Evolutionary conservation across 2,888 invertebrate genomes (phyloP).

Genomic region (Mimas tiliae): DNA sequence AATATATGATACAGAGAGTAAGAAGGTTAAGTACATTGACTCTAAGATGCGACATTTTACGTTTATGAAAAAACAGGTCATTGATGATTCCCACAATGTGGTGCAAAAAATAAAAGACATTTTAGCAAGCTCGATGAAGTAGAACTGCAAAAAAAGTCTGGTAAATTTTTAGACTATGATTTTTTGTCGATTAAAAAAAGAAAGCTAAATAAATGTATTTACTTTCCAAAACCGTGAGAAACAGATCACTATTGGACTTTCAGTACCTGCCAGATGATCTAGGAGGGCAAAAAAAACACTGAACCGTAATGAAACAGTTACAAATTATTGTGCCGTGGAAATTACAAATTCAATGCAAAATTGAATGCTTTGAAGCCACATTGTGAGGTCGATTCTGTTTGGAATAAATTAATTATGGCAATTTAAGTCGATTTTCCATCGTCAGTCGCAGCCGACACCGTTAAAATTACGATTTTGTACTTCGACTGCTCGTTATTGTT

Average conservation of each 20-base stretch:
- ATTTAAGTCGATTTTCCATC: constrained; percentile 74
- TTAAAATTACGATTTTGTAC: constrained; percentile 75
- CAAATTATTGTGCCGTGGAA: constrained; percentile 82
- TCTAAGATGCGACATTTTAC: background rate
- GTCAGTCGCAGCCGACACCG: constrained; percentile 64
- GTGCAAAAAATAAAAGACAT: constrained; percentile 7
- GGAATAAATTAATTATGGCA: constrained; percentile 81
- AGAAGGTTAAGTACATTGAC: background rate
- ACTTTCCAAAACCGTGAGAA: constrained; percentile 78
- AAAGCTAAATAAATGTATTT: constrained; percentile 67
- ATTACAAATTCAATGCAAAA: constrained; percentile 81
- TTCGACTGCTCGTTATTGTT: constrained; percentile 56
- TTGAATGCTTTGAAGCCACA: constrained; percentile 73
- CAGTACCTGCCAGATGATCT: constrained; percentile 49
- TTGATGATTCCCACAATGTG: background rate
- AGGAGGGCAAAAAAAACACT: constrained; percentile 66
- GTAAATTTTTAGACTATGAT: constrained; percentile 37
- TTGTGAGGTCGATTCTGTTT: constrained; percentile 75
- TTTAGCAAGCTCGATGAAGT: constrained; percentile 36
- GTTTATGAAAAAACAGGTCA: constrained; percentile 2
- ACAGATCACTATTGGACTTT: constrained; percentile 58
- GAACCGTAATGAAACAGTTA: constrained; percentile 75
- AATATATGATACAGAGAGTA: constrained; percentile 11
- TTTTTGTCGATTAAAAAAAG: constrained; percentile 61
- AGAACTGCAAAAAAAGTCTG: constrained; percentile 42